phyloP scores from a whole-genome alignment of 1,140 invertebrate species.

The Maniola jurtina region DNA sequence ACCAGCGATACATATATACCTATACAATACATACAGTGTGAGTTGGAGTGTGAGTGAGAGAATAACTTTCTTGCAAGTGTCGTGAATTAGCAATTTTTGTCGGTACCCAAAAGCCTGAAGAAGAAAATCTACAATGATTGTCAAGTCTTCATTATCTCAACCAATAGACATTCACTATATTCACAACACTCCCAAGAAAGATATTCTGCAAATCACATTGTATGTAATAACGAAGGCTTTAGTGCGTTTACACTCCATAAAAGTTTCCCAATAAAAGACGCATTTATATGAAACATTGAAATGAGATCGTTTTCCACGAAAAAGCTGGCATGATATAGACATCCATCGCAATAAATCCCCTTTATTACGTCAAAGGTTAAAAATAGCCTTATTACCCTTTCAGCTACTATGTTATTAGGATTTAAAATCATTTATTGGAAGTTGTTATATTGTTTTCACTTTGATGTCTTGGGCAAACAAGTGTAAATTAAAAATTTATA shows the following conservation, averaged over 20 bases:
- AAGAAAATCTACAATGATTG: no score
- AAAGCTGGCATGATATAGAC: background rate
- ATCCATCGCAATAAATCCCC: background rate
- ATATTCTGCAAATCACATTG: background rate
- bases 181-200: no score
- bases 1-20: no score
- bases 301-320: background rate
- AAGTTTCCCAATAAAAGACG: background rate
- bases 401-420: background rate
- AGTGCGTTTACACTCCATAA: background rate
- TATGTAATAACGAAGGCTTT: background rate
- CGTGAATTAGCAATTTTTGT: no score
- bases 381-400: background rate
- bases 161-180: no score
- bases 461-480: background rate
- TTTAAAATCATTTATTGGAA: background rate
- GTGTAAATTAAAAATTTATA: no score
- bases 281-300: background rate
- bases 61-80: no score
- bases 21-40: no score
- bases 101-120: no score
- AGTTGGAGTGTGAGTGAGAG: no score
- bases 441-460: background rate
- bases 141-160: no score
- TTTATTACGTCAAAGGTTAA: background rate